Conservation (phyloP, 1,140 invertebrate genomes). For the Meloidogyne exigua region DNA sequence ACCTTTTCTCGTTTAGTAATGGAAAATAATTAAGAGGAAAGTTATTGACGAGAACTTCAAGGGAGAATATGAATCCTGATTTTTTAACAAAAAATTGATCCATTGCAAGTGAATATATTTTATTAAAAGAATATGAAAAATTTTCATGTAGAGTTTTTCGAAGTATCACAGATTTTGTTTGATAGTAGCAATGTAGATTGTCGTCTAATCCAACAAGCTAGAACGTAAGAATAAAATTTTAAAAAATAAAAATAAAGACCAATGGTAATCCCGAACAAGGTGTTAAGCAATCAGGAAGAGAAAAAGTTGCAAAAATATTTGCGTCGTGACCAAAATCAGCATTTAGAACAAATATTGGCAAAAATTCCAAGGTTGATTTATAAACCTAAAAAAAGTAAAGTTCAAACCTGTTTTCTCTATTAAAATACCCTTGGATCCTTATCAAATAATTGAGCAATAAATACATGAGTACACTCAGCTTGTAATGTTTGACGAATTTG, state of each 20-base stretch:
- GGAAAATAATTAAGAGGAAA: slow-evolving; percentile 8
- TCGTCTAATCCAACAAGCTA: not conserved
- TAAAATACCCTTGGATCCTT: slow-evolving; percentile 19
- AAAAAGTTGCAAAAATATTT: not conserved
- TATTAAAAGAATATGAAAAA: not conserved
- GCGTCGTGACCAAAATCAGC: slow-evolving; percentile 10
- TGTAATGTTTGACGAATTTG: slow-evolving; percentile 22
- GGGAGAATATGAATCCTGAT: not conserved
- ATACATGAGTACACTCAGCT: slow-evolving; percentile 2
- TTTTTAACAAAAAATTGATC: slow-evolving; percentile 17
- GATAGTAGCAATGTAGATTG: not conserved
- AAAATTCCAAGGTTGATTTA: slow-evolving; percentile 18
- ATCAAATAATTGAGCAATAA: slow-evolving; percentile 31
- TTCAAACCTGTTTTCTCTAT: not conserved
- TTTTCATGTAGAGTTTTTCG: slow-evolving; percentile 3
- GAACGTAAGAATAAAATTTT: not conserved
- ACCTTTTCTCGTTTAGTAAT: slow-evolving; percentile 1
- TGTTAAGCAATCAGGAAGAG: slow-evolving; percentile 29
- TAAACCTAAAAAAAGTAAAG: slow-evolving; percentile 8
- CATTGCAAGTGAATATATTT: not conserved
- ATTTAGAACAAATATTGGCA: slow-evolving; percentile 27
- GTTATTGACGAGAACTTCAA: slow-evolving; percentile 3
- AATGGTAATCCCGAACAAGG: slow-evolving; percentile 13
- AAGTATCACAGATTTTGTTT: not conserved
- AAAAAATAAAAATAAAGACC: slow-evolving; percentile 24